Evolutionary conservation across 53 echinoderm and acorn worm species (phyloP).

Genomic region (Zoroaster sp.): DNA sequence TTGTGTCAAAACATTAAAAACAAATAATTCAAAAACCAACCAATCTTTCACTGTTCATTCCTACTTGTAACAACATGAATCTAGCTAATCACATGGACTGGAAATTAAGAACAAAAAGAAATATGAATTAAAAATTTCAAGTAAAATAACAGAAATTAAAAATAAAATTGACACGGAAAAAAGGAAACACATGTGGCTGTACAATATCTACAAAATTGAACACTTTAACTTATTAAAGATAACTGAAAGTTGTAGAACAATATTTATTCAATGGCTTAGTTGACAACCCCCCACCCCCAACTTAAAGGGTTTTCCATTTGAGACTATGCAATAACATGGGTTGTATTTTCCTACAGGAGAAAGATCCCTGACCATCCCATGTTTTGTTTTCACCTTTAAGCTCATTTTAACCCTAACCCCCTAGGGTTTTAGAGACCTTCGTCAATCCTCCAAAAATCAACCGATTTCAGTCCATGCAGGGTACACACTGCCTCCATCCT

Average conservation of each 20-base stretch:
- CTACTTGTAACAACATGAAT: not conserved
- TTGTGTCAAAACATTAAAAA: conserved; percentile 17
- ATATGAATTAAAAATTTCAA: not conserved
- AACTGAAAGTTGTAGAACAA: not conserved
- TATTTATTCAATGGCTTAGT: not conserved
- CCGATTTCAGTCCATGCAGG: too few relatives aligned
- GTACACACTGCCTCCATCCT: too few relatives aligned
- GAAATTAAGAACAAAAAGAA: not conserved
- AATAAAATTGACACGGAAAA: not conserved
- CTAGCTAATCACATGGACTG: conserved; percentile 31
- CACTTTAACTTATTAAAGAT: not conserved
- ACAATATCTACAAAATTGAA: conserved; percentile 43
- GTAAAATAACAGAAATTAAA: conserved; percentile 17
- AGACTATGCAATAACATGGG: too few relatives aligned
- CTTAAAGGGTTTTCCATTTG: not conserved
- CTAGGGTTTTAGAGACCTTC: too few relatives aligned
- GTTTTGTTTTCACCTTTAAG: too few relatives aligned
- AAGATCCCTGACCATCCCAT: too few relatives aligned
- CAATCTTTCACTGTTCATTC: not conserved
- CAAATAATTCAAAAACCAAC: not conserved
- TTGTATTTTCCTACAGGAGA: too few relatives aligned
- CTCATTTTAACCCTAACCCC: too few relatives aligned
- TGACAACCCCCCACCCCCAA: not conserved
- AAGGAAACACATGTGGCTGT: conserved; percentile 27
- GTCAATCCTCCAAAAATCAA: too few relatives aligned